Evolutionary conservation across 2,113 vertebrate genomes (phyloP).

Genomic region (Thryonomys swinderianus): DNA sequence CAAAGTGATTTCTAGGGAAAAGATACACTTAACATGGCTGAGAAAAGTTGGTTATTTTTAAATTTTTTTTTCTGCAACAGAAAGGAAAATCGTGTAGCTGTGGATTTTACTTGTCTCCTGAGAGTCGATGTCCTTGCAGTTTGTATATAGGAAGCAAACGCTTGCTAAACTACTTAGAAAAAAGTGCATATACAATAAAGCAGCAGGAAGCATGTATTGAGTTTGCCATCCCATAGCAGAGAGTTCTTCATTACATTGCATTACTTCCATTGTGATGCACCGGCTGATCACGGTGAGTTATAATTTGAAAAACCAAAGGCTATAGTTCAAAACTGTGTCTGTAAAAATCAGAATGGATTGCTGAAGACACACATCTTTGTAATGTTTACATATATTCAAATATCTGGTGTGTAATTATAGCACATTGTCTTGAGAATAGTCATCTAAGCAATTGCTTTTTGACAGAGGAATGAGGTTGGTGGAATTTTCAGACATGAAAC

Average conservation of each 20-base stretch:
- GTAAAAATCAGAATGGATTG: not conserved
- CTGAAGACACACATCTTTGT: not conserved
- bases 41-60: conserved; percentile 72
- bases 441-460: conserved; percentile 45
- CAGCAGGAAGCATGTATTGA: not conserved
- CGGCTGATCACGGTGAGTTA: not conserved
- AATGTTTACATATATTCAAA: conserved; percentile 47
- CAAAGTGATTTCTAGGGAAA: conserved; percentile 79
- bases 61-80: conserved; percentile 59
- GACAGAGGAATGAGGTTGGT: conserved; percentile 37
- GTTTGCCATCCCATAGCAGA: not conserved
- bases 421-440: not conserved
- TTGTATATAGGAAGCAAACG: not conserved
- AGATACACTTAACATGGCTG: conserved; percentile 49
- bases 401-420: not conserved
- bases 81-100: conserved; percentile 30
- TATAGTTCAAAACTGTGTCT: not conserved
- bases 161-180: conserved; percentile 50
- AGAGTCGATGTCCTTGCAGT: not conserved
- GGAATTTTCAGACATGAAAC: conserved; percentile 61
- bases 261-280: not conserved
- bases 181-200: not conserved
- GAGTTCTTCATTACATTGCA: not conserved
- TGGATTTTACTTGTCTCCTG: conserved; percentile 26
- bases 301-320: not conserved